Percentiles rank a stretch among this genome's conserved stretches.
Evolutionary conservation across 2,113 vertebrate genomes (phyloP).

Genomic region (Mobula birostris): DNA sequence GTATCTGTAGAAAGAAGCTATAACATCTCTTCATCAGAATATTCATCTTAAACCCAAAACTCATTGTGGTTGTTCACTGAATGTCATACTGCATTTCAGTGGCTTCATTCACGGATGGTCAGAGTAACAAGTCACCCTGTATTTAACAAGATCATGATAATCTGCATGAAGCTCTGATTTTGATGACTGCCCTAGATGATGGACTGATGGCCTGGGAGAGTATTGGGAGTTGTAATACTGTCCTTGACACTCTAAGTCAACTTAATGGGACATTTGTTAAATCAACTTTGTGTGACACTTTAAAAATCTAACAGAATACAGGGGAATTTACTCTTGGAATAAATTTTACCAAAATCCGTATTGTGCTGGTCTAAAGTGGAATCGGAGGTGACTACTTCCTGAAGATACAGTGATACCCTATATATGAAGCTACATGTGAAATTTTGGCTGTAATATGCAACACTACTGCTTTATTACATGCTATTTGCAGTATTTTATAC

Average conservation of each 20-base stretch:
- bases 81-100: background rate
- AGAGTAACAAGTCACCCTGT: slow-evolving; percentile 20
- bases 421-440: background rate
- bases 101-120: slow-evolving; percentile 3
- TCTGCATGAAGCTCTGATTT: slow-evolving; percentile 28
- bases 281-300: background rate
- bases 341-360: background rate
- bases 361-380: background rate
- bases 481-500: background rate
- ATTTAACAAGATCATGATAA: background rate
- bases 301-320: background rate
- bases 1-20: background rate
- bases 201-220: background rate
- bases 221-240: background rate
- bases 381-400: background rate
- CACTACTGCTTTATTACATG: background rate
- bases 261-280: background rate
- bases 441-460: background rate
- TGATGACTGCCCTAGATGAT: background rate
- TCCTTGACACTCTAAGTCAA: background rate
- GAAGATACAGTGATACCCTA: background rate
- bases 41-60: background rate
- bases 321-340: background rate
- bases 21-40: background rate
- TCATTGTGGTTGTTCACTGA: background rate